These are phyloP conservation scores for Ondatra zibethicus DNA, from an alignment of 2,113 vertebrate genomes.

Conservation along the genomic window DNA sequence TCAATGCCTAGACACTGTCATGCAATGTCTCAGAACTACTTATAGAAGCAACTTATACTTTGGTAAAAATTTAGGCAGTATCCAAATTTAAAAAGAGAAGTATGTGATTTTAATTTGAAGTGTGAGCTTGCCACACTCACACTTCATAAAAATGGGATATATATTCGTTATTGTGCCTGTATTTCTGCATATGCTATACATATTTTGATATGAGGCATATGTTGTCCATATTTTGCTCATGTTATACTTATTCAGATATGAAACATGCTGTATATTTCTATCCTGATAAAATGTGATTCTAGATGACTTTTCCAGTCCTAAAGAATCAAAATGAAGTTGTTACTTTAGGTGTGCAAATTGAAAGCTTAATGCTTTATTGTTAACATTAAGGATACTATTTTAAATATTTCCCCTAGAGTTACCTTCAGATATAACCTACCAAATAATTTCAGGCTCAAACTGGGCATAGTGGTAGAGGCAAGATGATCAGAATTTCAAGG, in stretches of 20 bases:
- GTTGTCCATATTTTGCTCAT: constrained; percentile 58
- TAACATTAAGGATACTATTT: neutral
- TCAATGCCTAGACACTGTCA: neutral
- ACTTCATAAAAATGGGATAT: constrained; percentile 58
- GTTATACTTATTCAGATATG: constrained; percentile 58
- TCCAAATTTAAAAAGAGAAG: constrained; percentile 3
- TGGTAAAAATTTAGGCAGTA: neutral
- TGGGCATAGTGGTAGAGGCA: neutral
- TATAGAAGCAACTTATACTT: neutral
- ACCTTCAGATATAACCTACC: neutral
- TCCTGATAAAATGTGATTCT: constrained; percentile 46
- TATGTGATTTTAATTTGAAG: neutral
- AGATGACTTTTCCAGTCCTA: neutral
- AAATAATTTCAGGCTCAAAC: neutral
- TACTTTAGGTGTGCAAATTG: neutral
- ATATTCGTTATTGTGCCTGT: constrained; percentile 33
- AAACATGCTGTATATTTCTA: constrained; percentile 15
- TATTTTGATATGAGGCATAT: constrained; percentile 72
- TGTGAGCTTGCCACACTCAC: neutral
- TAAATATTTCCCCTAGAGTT: neutral
- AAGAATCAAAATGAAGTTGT: neutral
- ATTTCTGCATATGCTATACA: constrained; percentile 42
- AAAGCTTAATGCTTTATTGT: neutral
- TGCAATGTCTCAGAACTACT: neutral
- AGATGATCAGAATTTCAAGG: neutral